Evolutionary conservation across 2,113 vertebrate species (phyloP).

Genomic region (Labrus mixtus): DNA sequence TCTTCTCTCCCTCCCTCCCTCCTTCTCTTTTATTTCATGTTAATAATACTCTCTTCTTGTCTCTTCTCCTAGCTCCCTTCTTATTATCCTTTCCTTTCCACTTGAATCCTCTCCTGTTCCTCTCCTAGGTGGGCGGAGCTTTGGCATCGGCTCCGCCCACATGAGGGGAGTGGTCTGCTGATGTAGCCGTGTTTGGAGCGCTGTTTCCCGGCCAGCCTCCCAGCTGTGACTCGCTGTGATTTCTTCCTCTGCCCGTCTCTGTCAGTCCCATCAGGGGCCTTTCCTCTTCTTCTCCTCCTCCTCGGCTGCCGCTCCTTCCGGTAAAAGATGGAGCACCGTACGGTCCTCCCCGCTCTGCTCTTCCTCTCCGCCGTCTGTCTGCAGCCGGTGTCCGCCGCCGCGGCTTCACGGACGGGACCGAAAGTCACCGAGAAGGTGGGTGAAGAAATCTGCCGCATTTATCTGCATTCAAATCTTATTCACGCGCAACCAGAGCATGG

Average conservation of each 20-base stretch:
- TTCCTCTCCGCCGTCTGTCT: conserved; percentile 50
- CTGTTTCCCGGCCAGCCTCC: conserved; percentile 34
- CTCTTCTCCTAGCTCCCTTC: background rate
- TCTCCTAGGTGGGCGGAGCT: conserved; percentile 36
- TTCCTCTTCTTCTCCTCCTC: background rate
- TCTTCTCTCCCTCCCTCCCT: too few species aligned
- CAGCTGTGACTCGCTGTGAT: conserved; percentile 43
- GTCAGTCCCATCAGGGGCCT: conserved; percentile 7
- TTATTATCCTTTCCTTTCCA: background rate
- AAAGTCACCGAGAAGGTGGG: conserved; percentile 86
- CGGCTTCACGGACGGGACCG: conserved; percentile 76
- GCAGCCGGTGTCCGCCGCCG: conserved; percentile 52
- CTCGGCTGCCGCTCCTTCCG: conserved; percentile 2
- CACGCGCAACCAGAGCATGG: background rate
- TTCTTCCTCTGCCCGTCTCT: background rate
- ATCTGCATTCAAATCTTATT: background rate
- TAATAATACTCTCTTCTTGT: background rate
- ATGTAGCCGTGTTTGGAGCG: conserved; percentile 43
- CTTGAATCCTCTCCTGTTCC: background rate
- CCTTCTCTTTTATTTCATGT: too few species aligned
- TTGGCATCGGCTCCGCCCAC: background rate
- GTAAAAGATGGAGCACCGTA: conserved; percentile 66
- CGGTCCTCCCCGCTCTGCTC: conserved; percentile 38
- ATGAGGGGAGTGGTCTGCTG: conserved; percentile 34
- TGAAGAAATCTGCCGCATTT: conserved; percentile 27